phyloP scores from a whole-genome alignment of 2,888 invertebrate genomes.

The Eristalis tenax region DNA sequence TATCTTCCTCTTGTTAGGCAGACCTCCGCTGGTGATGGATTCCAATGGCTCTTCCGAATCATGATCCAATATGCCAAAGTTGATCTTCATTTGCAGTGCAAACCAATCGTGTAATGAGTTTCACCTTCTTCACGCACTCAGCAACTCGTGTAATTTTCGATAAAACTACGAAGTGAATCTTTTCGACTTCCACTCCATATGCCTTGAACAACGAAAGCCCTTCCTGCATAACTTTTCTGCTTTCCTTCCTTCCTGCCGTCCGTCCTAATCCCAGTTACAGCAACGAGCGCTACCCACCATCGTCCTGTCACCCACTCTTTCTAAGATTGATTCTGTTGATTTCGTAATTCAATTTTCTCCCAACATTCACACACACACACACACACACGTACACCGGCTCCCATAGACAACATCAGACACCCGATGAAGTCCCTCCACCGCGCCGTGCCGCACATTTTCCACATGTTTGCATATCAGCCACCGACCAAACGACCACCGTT shows the following conservation, averaged over 20 bases:
- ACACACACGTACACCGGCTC: neutral
- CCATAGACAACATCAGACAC: conserved; percentile 48
- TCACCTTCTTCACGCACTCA: neutral
- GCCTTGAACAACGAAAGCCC: conserved; percentile 44
- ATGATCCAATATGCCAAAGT: too few species aligned
- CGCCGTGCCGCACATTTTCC: conserved; percentile 49
- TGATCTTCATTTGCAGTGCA: neutral
- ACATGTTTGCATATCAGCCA: conserved; percentile 71
- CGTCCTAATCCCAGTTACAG: conserved; percentile 11
- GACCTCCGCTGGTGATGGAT: too few species aligned
- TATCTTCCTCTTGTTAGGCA: too few species aligned
- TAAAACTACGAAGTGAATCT: conserved; percentile 40
- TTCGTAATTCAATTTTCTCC: conserved; percentile 71
- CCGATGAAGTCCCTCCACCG: conserved; percentile 33
- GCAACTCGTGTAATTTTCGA: neutral
- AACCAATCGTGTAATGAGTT: too few species aligned
- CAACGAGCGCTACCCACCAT: neutral
- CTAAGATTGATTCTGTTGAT: conserved; percentile 70
- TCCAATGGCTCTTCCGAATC: too few species aligned
- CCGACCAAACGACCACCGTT: conserved; percentile 34
- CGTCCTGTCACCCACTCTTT: conserved; percentile 8
- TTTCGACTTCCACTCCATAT: neutral
- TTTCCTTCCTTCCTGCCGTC: conserved; percentile 57
- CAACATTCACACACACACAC: conserved; percentile 36
- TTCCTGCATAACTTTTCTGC: conserved; percentile 46